Conservation (phyloP, 2,797 vertebrate genomes). For the Parauchenoglanis ngamensis region DNA sequence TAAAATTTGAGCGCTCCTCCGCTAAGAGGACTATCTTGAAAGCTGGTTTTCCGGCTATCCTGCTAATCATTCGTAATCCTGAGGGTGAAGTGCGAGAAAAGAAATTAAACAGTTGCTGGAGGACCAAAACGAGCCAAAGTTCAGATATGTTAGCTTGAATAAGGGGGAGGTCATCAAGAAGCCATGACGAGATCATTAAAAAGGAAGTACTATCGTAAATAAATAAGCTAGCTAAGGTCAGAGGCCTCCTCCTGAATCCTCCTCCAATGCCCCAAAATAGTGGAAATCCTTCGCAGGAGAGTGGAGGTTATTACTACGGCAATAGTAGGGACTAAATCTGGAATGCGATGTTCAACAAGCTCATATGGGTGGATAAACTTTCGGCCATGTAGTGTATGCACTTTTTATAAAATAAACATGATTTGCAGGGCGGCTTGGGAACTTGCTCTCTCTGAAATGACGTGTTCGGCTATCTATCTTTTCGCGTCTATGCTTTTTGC, state of each 20-base stretch:
- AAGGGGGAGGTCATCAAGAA: background rate
- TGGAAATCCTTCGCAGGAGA: background rate
- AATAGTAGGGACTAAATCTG: background rate
- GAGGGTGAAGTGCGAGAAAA: background rate
- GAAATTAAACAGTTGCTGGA: background rate
- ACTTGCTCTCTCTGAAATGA: background rate
- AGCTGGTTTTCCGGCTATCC: background rate
- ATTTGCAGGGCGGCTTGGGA: no score
- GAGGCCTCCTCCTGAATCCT: background rate
- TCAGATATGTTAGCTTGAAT: background rate
- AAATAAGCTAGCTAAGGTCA: background rate
- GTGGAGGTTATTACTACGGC: background rate
- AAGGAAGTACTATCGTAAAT: background rate
- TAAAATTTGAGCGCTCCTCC: background rate
- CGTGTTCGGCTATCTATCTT: background rate
- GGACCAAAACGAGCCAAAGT: background rate
- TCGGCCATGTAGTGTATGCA: background rate
- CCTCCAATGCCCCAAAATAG: background rate
- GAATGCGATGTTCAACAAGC: background rate
- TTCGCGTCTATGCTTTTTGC: background rate
- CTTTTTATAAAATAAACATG: no score
- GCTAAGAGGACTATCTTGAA: background rate
- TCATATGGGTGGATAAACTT: background rate
- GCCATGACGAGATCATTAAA: background rate
- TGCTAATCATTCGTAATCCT: background rate